Evolutionary conservation across 2,888 invertebrate genomes (phyloP).

Genomic region (Crematogaster levior): DNA sequence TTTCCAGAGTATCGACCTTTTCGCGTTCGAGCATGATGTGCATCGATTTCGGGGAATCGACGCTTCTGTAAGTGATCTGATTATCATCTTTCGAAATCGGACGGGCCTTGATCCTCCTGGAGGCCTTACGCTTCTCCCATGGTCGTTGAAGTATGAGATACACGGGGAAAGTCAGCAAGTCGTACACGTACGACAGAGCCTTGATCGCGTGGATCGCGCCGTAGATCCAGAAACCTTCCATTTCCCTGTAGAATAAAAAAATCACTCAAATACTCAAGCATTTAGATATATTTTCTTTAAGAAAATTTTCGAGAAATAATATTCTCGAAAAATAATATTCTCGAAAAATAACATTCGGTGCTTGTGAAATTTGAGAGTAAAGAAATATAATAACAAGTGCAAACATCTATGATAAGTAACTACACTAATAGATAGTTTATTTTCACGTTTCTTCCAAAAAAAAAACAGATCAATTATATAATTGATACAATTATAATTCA

Average conservation of each 20-base stretch:
- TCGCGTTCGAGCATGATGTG: conserved; percentile 92
- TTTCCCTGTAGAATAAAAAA: conserved; percentile 84
- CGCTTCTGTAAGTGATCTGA: conserved; percentile 91
- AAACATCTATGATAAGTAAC: not conserved
- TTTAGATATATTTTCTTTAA: not conserved
- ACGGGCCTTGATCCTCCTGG: conserved; percentile 93
- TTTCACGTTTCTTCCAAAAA: not conserved
- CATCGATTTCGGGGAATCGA: conserved; percentile 90
- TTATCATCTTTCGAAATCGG: conserved; percentile 89
- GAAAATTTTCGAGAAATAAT: too few relatives aligned
- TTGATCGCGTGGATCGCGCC: conserved; percentile 92
- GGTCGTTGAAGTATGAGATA: conserved; percentile 95
- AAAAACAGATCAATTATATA: not conserved
- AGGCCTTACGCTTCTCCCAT: conserved; percentile 93
- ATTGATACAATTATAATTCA: not conserved
- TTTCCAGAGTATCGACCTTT: conserved; percentile 93
- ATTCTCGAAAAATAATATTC: too few relatives aligned
- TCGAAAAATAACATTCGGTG: not conserved
- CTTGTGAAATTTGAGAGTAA: conserved; percentile 1
- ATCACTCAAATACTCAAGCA: not conserved
- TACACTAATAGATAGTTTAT: not conserved
- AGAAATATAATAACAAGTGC: not conserved
- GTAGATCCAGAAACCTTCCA: conserved; percentile 88
- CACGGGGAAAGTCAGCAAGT: conserved; percentile 95
- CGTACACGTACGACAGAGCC: conserved; percentile 94